These are phyloP conservation scores for Drosophila stalkeri DNA, from an alignment of 2,888 invertebrate genomes.

Conservation along the genomic window DNA sequence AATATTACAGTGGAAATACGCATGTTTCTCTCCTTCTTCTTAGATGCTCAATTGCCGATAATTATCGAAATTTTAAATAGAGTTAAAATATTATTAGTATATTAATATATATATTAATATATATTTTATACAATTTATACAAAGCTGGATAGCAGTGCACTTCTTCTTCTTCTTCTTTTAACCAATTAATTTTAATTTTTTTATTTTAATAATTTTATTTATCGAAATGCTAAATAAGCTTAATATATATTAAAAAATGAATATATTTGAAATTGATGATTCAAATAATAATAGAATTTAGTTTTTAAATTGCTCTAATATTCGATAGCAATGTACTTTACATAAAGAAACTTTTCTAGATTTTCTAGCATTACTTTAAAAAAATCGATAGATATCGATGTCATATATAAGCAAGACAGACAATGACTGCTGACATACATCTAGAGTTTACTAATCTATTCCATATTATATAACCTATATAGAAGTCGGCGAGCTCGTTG, in stretches of 20 bases:
- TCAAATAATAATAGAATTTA: too few species aligned
- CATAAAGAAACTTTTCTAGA: background rate
- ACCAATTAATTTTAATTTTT: background rate
- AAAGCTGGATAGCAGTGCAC: background rate
- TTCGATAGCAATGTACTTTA: too few species aligned
- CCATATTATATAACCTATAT: background rate
- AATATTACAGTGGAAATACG: too few species aligned
- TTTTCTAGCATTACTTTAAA: background rate
- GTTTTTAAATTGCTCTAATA: too few species aligned
- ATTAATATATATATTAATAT: background rate
- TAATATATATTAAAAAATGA: too few species aligned
- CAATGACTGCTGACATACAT: background rate
- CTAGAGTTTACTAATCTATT: background rate
- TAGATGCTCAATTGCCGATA: background rate
- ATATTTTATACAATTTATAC: background rate
- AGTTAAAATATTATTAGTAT: background rate
- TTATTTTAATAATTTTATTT: too few species aligned
- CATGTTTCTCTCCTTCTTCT: too few species aligned
- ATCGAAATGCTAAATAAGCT: background rate
- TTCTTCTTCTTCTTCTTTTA: background rate
- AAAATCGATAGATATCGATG: background rate
- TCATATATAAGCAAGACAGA: background rate
- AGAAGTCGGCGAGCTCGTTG: background rate
- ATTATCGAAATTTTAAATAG: background rate
- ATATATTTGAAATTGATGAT: too few species aligned